Evolutionary conservation across 2,113 vertebrate species (phyloP).

Genomic region (Regulus satrapa): DNA sequence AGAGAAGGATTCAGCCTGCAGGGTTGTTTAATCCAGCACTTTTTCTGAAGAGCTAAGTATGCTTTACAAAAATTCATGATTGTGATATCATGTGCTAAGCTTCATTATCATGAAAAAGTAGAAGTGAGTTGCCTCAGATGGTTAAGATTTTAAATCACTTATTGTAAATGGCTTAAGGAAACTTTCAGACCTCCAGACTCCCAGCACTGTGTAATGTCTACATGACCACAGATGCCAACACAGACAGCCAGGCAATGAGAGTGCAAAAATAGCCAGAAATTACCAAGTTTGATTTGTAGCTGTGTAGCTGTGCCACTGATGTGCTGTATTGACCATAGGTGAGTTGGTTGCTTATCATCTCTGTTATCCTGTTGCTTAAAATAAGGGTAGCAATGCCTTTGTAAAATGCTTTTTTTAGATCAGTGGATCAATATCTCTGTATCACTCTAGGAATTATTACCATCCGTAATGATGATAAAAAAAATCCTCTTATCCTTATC

Average conservation of each 20-base stretch:
- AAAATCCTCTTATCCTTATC: constrained; percentile 51
- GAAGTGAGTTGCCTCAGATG: constrained; percentile 49
- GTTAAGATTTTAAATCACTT: constrained; percentile 64
- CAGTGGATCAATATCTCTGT: constrained; percentile 25
- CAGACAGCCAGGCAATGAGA: neutral
- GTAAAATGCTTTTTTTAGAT: neutral
- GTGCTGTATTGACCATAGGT: neutral
- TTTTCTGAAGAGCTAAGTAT: constrained; percentile 51
- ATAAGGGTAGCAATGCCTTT: neutral
- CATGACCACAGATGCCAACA: neutral
- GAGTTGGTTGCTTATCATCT: neutral
- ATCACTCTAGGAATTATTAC: constrained; percentile 39
- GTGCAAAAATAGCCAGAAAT: neutral
- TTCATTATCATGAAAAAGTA: constrained; percentile 64
- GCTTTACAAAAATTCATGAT: constrained; percentile 59
- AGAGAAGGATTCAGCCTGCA: constrained; percentile 49
- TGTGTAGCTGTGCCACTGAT: neutral
- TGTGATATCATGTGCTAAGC: constrained; percentile 57
- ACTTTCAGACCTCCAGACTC: constrained; percentile 39
- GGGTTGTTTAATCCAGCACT: constrained; percentile 57
- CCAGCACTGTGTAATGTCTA: neutral
- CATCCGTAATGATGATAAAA: neutral
- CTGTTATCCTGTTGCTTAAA: neutral
- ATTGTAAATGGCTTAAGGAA: constrained; percentile 48
- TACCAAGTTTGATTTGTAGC: neutral